phyloP scores from a whole-genome alignment of 2,888 invertebrate genomes.

The Bimastos eiseni region DNA sequence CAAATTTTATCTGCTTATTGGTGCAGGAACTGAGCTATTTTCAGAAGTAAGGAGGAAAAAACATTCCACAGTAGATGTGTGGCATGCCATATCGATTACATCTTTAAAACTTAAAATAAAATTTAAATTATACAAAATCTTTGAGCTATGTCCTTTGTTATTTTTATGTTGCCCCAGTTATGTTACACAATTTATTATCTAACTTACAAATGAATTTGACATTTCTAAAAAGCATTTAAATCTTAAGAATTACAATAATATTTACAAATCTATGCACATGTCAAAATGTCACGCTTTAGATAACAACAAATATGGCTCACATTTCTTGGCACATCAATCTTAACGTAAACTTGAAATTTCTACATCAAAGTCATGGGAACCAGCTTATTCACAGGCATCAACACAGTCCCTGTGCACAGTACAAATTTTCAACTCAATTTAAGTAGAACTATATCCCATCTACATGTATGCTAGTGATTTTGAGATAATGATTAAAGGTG shows the following conservation, averaged over 20 bases:
- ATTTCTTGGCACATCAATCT: not conserved
- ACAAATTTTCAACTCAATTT: not conserved
- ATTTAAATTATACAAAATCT: too few species aligned
- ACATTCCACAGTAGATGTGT: too few species aligned
- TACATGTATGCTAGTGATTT: too few species aligned
- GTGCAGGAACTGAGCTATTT: too few species aligned
- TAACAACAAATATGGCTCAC: not conserved
- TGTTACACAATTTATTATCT: not conserved
- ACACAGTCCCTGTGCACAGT: not conserved
- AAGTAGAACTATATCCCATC: not conserved
- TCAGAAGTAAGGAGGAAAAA: too few species aligned
- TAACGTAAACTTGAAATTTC: too few species aligned
- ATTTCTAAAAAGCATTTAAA: not conserved
- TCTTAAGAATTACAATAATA: not conserved
- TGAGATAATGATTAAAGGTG: too few species aligned
- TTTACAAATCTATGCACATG: not conserved
- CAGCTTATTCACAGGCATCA: too few species aligned
- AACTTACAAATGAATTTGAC: not conserved
- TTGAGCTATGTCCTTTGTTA: too few species aligned
- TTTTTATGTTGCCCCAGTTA: not conserved
- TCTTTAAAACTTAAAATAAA: too few species aligned
- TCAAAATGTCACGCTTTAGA: not conserved
- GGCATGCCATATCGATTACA: too few species aligned
- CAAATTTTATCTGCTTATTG: not conserved
- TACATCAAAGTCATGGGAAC: too few species aligned